These are phyloP conservation scores for Lasioglossum calceatum DNA, from an alignment of 2,888 invertebrate genomes.

Conservation along the genomic window DNA sequence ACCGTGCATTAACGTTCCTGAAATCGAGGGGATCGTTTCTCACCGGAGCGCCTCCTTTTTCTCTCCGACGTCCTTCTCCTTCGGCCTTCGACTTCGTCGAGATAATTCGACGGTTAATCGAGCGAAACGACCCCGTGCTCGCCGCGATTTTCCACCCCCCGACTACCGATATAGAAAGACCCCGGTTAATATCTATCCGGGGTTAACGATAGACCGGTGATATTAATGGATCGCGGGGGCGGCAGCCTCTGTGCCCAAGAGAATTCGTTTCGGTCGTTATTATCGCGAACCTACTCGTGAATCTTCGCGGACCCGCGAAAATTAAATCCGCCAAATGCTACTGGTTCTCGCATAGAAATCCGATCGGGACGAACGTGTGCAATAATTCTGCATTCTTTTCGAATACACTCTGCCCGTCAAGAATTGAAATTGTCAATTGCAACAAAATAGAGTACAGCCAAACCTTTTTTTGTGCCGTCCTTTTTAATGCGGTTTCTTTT, in stretches of 20 bases:
- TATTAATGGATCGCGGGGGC: slow-evolving; percentile 46
- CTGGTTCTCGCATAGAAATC: neutral
- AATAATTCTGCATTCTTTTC: neutral
- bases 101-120: slow-evolving; percentile 75
- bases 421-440: no score
- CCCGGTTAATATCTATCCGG: slow-evolving; percentile 36
- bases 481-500: no score
- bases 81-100: slow-evolving; percentile 69
- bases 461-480: no score
- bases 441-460: no score
- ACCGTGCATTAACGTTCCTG: slow-evolving; percentile 71
- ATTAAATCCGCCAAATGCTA: neutral
- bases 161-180: neutral
- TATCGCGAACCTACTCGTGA: neutral
- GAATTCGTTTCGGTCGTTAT: neutral
- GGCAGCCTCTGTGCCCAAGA: neutral
- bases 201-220: slow-evolving; percentile 27
- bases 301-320: neutral
- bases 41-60: slow-evolving; percentile 41
- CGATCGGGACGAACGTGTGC: neutral
- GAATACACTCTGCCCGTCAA: neutral
- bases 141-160: slow-evolving; percentile 16
- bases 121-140: slow-evolving; percentile 63
- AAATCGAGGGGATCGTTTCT: slow-evolving; percentile 66
- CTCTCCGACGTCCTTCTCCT: slow-evolving; percentile 11